Percentiles rank a stretch among this genome's conserved stretches.
These are phyloP conservation scores for Eurytoma adleriae DNA, from an alignment of 2,888 invertebrate species.

Conservation along the genomic window DNA sequence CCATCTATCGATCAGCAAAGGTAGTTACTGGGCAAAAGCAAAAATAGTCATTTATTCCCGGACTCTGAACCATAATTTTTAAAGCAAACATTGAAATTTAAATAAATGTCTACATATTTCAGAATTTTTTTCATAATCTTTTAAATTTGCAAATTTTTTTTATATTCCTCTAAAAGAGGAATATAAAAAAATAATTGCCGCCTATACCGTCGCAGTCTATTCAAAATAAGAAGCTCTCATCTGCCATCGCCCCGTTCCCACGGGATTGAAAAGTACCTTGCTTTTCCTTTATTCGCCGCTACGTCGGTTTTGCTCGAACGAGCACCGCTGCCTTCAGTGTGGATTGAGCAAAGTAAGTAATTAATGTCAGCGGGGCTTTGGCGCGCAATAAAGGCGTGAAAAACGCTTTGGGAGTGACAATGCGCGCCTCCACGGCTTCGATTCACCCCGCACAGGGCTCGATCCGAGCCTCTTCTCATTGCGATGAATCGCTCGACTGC, in stretches of 20 bases:
- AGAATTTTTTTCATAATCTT: too few relatives aligned
- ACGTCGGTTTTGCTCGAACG: constrained; percentile 52
- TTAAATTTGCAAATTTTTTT: too few relatives aligned
- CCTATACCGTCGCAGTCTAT: not conserved
- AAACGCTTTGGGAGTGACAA: constrained; percentile 33
- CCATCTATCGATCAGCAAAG: too few relatives aligned
- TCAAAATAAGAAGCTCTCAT: not conserved
- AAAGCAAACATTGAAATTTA: too few relatives aligned
- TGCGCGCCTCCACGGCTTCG: constrained; percentile 22
- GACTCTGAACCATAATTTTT: too few relatives aligned
- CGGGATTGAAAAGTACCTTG: constrained; percentile 40
- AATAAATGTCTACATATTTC: too few relatives aligned
- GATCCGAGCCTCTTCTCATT: constrained; percentile 3
- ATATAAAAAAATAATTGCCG: too few relatives aligned
- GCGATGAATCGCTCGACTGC: not conserved
- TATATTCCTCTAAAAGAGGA: too few relatives aligned
- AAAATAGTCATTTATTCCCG: too few relatives aligned
- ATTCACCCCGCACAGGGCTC: constrained; percentile 8
- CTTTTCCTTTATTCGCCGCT: constrained; percentile 39
- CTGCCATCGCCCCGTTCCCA: constrained; percentile 59
- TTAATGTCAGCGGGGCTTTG: constrained; percentile 5
- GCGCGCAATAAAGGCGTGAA: constrained; percentile 32
- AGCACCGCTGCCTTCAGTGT: constrained; percentile 43
- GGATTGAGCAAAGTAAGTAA: constrained; percentile 1
- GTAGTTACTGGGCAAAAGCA: too few relatives aligned